phyloP scores from a whole-genome alignment of 92 coral and sea anemone genomes.

The Epizoanthus illoricatus region DNA sequence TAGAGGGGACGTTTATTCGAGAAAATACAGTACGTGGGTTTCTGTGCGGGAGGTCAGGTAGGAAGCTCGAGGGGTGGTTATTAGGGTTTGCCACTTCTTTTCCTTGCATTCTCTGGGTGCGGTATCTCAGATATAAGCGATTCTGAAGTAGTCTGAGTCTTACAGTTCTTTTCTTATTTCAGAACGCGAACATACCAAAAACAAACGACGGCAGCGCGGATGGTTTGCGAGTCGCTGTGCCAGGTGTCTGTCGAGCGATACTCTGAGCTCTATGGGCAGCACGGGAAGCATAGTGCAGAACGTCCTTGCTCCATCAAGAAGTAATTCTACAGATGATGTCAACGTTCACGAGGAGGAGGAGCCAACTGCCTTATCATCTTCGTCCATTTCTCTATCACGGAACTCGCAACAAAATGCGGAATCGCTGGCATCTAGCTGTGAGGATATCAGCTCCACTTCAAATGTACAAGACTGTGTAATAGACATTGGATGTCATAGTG shows the following conservation, averaged over 20 bases:
- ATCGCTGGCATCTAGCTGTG: background rate
- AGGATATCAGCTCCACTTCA: slow-evolving; percentile 6
- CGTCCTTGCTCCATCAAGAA: slow-evolving; percentile 36
- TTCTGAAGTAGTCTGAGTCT: background rate
- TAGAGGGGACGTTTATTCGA: too few relatives aligned
- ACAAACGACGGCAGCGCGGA: slow-evolving; percentile 73
- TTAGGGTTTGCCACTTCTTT: too few relatives aligned
- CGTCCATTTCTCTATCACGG: slow-evolving; percentile 20
- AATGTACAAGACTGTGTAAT: slow-evolving; percentile 9
- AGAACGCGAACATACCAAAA: slow-evolving; percentile 73
- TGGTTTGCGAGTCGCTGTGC: slow-evolving; percentile 81
- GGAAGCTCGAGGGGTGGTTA: too few relatives aligned
- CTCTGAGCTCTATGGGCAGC: slow-evolving; percentile 49
- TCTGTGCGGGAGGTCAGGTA: too few relatives aligned
- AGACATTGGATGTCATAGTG: slow-evolving; percentile 34
- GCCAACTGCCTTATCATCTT: background rate
- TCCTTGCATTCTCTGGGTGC: too few relatives aligned
- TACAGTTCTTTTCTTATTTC: background rate
- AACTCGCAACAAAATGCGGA: background rate
- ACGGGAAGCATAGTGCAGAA: slow-evolving; percentile 53
- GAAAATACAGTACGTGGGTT: too few relatives aligned
- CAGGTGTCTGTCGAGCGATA: slow-evolving; percentile 63
- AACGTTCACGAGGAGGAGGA: background rate
- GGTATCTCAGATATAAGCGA: background rate
- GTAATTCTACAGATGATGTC: slow-evolving; percentile 15